A percentile compares a stretch with the other conserved stretches of the same genome.
These are phyloP conservation scores for Chymomyza fuscimana DNA, from an alignment of 2,888 invertebrate species.

Conservation along the genomic window DNA sequence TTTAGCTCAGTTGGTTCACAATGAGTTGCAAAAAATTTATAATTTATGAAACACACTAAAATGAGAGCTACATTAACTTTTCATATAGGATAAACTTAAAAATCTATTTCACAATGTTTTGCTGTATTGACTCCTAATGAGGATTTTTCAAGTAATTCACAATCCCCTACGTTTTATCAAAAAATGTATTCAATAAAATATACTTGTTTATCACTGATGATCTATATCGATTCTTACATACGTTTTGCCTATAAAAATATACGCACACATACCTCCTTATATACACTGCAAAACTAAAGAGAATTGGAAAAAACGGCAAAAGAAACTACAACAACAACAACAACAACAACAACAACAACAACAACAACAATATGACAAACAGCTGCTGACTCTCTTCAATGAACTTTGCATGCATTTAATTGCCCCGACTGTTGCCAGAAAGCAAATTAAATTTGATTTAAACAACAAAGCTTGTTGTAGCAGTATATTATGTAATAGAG, in stretches of 20 bases:
- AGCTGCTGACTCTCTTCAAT: slow-evolving; percentile 46
- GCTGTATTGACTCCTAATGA: no score
- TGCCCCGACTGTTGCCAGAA: slow-evolving; percentile 32
- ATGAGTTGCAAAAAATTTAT: no score
- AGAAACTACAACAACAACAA: slow-evolving; percentile 26
- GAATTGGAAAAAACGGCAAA: slow-evolving; percentile 5
- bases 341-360: slow-evolving; percentile 24
- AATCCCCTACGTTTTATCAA: no score
- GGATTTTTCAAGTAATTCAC: no score
- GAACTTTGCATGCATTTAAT: slow-evolving; percentile 62
- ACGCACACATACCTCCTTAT: neutral
- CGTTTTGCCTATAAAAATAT: neutral
- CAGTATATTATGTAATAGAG: slow-evolving; percentile 24
- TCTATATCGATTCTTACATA: neutral
- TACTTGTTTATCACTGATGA: no score
- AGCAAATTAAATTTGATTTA: slow-evolving; percentile 59
- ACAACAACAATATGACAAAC: slow-evolving; percentile 10
- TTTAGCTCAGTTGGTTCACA: no score
- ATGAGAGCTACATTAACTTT: no score
- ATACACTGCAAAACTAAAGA: neutral
- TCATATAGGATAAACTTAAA: no score
- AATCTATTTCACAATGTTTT: no score
- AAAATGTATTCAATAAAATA: no score
- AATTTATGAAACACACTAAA: no score
- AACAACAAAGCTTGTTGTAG: slow-evolving; percentile 26